phyloP scores from a whole-genome alignment of 2,113 vertebrate genomes.

The Meleagris gallopavo region DNA sequence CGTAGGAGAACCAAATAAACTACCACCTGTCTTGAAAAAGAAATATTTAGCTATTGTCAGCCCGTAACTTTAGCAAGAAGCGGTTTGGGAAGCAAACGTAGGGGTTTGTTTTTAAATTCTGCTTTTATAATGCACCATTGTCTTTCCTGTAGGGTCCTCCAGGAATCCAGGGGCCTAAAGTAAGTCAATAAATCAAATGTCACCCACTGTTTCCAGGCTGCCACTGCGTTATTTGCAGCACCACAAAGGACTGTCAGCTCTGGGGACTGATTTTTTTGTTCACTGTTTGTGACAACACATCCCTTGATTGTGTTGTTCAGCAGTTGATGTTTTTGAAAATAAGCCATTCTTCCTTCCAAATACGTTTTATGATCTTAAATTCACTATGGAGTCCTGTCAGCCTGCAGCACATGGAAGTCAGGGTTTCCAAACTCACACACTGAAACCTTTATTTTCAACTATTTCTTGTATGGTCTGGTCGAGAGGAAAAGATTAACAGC shows the following conservation, averaged over 20 bases:
- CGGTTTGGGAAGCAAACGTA: neutral
- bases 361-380: neutral
- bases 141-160: slow-evolving; percentile 85
- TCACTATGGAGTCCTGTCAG: neutral
- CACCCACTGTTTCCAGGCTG: slow-evolving; percentile 3
- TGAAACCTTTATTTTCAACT: neutral
- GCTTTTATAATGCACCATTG: slow-evolving; percentile 3
- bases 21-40: slow-evolving; percentile 9
- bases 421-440: neutral
- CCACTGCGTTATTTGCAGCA: slow-evolving; percentile 31
- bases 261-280: neutral
- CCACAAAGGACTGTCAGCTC: slow-evolving; percentile 48
- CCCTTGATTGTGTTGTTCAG: slow-evolving; percentile 13
- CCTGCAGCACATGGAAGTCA: neutral
- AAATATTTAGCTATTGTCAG: neutral
- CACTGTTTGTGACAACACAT: slow-evolving; percentile 9
- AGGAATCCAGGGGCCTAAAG: slow-evolving; percentile 92
- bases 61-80: neutral
- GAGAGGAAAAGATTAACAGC: neutral
- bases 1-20: neutral
- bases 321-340: neutral
- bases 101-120: neutral
- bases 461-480: fast-evolving
- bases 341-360: neutral
- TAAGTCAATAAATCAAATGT: slow-evolving; percentile 70